These are phyloP conservation scores for Rallus limicola DNA, from an alignment of 2,113 vertebrate genomes.

Conservation along the genomic window DNA sequence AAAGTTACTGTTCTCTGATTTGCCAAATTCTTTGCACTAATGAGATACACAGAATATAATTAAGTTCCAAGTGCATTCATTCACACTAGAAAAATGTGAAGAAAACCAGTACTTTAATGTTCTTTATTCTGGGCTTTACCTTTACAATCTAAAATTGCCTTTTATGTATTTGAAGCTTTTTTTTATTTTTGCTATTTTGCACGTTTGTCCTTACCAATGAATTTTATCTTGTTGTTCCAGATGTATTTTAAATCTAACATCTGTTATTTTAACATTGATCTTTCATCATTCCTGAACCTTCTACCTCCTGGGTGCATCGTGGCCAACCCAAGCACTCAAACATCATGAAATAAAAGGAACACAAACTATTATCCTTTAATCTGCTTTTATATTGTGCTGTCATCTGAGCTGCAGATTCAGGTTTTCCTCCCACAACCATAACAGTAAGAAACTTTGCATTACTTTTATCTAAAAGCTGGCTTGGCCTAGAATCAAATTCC, in stretches of 20 bases:
- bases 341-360: neutral
- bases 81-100: neutral
- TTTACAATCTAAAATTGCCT: neutral
- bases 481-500: slow-evolving; percentile 24
- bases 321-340: neutral
- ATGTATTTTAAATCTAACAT: neutral
- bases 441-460: slow-evolving; percentile 21
- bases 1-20: neutral
- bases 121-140: neutral
- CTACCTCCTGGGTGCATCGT: neutral
- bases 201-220: neutral
- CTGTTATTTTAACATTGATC: neutral
- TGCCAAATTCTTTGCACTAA: neutral
- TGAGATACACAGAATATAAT: neutral
- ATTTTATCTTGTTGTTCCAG: neutral
- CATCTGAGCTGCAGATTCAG: neutral
- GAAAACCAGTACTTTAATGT: neutral
- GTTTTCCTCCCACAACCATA: neutral
- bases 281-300: neutral
- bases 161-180: neutral
- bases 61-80: neutral
- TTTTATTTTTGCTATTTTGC: neutral
- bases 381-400: neutral
- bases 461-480: slow-evolving; percentile 5
- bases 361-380: slow-evolving; percentile 5